These are phyloP conservation scores for Enoplosus armatus DNA, from an alignment of 2,797 vertebrate species.

Conservation along the genomic window DNA sequence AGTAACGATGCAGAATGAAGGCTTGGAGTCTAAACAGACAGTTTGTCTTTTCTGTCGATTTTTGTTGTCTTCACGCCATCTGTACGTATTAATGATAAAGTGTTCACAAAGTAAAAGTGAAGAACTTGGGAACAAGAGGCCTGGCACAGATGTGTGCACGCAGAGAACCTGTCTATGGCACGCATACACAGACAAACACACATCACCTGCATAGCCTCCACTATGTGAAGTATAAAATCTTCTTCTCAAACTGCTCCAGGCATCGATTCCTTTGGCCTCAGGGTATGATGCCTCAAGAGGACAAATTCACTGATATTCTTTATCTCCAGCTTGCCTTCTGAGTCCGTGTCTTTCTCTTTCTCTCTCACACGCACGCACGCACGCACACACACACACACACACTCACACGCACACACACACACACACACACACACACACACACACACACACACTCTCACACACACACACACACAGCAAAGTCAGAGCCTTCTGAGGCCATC, in stretches of 20 bases:
- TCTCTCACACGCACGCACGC: too few relatives aligned
- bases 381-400: slow-evolving; percentile 7
- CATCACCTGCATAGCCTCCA: slow-evolving; percentile 21
- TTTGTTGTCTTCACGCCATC: slow-evolving; percentile 28
- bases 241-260: slow-evolving; percentile 61
- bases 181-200: neutral
- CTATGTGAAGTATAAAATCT: slow-evolving; percentile 33
- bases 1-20: slow-evolving; percentile 47
- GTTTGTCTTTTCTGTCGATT: slow-evolving; percentile 30
- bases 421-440: neutral
- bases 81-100: slow-evolving; percentile 37
- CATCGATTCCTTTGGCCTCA: slow-evolving; percentile 65
- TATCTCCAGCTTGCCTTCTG: slow-evolving; percentile 26
- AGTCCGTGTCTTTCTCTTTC: neutral
- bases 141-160: neutral
- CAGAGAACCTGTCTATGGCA: neutral
- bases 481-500: slow-evolving; percentile 12
- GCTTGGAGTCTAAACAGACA: slow-evolving; percentile 34
- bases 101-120: slow-evolving; percentile 37
- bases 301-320: slow-evolving; percentile 39
- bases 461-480: neutral
- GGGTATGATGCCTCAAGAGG: slow-evolving; percentile 58
- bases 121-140: slow-evolving; percentile 12
- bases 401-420: neutral
- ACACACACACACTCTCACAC: slow-evolving; percentile 10